phyloP scores from a whole-genome alignment of 2,888 invertebrate species.

The Pheosia gnoma region DNA sequence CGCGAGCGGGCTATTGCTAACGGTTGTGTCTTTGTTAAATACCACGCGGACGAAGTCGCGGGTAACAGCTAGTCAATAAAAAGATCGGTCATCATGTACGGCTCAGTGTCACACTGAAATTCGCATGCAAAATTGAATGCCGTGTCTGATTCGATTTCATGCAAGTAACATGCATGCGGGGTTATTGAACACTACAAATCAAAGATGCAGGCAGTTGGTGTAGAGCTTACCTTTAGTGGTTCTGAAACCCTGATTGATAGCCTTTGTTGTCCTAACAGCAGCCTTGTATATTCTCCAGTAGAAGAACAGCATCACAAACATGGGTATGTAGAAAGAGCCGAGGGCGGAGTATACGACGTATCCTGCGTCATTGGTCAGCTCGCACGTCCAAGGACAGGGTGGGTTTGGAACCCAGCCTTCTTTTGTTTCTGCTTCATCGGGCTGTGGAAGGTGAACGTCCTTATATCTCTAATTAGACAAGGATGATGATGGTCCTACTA shows the following conservation, averaged over 20 bases:
- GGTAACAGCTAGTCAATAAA: too few species aligned
- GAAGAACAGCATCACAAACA: slow-evolving; percentile 99
- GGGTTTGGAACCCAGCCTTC: slow-evolving; percentile 72
- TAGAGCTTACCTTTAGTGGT: slow-evolving; percentile 89
- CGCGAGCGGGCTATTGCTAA: too few species aligned
- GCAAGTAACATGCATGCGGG: too few species aligned
- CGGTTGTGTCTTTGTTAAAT: too few species aligned
- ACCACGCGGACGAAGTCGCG: too few species aligned
- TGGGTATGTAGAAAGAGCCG: slow-evolving; percentile 99
- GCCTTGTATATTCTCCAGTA: slow-evolving; percentile 98
- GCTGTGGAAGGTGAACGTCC: slow-evolving; percentile 41
- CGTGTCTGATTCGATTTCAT: too few species aligned
- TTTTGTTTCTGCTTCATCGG: slow-evolving; percentile 61
- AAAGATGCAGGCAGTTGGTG: too few species aligned
- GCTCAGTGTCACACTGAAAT: too few species aligned
- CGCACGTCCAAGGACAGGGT: slow-evolving; percentile 93
- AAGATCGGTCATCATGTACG: too few species aligned
- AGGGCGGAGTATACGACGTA: slow-evolving; percentile 98
- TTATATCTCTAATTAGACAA: neutral
- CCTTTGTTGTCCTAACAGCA: slow-evolving; percentile 95
- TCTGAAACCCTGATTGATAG: slow-evolving; percentile 95
- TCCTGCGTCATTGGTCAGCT: slow-evolving; percentile 96
- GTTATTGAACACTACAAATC: too few species aligned
- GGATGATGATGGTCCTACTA: too few species aligned
- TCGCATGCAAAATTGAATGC: too few species aligned